Evolutionary conservation across 2,888 invertebrate genomes (phyloP).

Genomic region (Tricholauxania praeusta): DNA sequence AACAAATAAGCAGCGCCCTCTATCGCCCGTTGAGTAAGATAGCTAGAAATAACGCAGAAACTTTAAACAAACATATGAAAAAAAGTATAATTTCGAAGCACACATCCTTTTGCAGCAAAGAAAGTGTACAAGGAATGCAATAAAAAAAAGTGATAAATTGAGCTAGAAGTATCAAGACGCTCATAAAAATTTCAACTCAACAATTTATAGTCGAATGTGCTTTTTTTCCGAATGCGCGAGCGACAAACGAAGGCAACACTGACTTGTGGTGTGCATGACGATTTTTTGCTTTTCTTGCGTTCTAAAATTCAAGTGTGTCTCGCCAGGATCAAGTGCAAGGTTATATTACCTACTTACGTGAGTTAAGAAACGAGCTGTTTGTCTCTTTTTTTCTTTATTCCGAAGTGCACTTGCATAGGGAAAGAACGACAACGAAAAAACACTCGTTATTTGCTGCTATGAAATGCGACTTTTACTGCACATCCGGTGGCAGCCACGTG

Average conservation of each 20-base stretch:
- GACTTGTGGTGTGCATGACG: no score
- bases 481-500: slow-evolving; percentile 19
- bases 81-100: background rate
- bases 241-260: no score
- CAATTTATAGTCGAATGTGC: slow-evolving; percentile 47
- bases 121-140: slow-evolving; percentile 23
- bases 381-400: background rate
- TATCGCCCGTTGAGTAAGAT: background rate
- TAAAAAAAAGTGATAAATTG: slow-evolving; percentile 52
- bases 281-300: no score
- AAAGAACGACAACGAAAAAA: background rate
- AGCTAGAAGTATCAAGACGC: slow-evolving; percentile 52
- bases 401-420: slow-evolving; percentile 8
- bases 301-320: background rate
- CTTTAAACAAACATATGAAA: slow-evolving; percentile 4
- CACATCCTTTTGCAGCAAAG: slow-evolving; percentile 6
- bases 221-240: slow-evolving; percentile 27
- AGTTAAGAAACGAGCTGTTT: background rate
- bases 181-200: slow-evolving; percentile 52
- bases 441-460: no score
- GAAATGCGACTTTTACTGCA: slow-evolving; percentile 7
- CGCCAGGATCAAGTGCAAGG: slow-evolving; percentile 41
- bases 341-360: slow-evolving; percentile 34
- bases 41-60: background rate
- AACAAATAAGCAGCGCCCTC: slow-evolving; percentile 34